Percentiles rank a stretch among this genome's conserved stretches.
Conservation (phyloP, 2,888 invertebrate genomes). For the Nemurella pictetii region DNA sequence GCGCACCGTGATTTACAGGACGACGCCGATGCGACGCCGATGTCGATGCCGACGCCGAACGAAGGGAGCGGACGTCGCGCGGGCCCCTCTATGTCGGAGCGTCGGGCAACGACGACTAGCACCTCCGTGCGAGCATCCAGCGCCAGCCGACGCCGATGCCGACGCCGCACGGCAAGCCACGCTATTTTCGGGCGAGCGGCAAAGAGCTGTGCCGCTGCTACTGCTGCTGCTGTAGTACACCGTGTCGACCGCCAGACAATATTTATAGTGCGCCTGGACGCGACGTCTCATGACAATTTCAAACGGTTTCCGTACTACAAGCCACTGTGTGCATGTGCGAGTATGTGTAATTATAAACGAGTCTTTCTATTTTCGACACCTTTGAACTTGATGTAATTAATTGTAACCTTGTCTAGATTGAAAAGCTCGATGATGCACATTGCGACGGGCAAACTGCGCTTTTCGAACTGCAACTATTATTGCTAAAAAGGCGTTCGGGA, state of each 20-base stretch:
- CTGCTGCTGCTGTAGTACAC: too few relatives aligned
- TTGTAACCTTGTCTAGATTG: not conserved
- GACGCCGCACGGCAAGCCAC: not conserved
- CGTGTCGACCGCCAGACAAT: conserved; percentile 13
- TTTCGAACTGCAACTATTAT: not conserved
- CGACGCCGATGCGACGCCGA: not conserved
- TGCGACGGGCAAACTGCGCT: not conserved
- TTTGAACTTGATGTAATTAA: not conserved
- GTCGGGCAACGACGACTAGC: not conserved
- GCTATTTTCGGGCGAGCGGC: conserved; percentile 11
- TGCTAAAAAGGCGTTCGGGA: not conserved
- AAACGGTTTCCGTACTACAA: conserved; percentile 2
- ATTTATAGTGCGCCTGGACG: conserved; percentile 36
- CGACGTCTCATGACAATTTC: not conserved
- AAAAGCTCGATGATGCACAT: not conserved
- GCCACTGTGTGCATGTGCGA: not conserved
- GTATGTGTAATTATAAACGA: not conserved
- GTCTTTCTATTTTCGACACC: conserved; percentile 6
- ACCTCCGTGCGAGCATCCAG: not conserved
- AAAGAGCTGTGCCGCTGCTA: too few relatives aligned
- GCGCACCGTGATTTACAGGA: too few relatives aligned
- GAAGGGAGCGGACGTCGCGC: not conserved
- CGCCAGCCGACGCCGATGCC: not conserved
- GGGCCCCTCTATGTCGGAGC: not conserved
- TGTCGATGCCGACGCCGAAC: not conserved